A percentile compares a stretch with the other conserved stretches of the same genome.
Evolutionary conservation across 2,888 invertebrate genomes (phyloP).

Genomic region (Coenonympha glycerion): DNA sequence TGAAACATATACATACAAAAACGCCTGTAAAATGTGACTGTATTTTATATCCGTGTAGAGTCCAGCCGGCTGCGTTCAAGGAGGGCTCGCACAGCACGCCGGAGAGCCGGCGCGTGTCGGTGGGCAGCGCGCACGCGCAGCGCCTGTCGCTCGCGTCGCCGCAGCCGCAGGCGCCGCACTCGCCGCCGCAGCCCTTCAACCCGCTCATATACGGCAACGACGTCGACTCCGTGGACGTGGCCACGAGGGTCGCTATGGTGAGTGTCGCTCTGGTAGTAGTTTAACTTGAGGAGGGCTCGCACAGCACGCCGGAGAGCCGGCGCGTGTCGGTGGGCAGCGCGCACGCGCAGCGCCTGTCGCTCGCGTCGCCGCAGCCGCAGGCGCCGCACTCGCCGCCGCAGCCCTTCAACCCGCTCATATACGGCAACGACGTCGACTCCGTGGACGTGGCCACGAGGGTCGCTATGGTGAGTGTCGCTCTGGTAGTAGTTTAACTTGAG

Average conservation of each 20-base stretch:
- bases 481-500: no score
- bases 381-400: slow-evolving; percentile 52
- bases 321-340: slow-evolving; percentile 55
- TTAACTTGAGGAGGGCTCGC: no score
- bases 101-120: slow-evolving; percentile 61
- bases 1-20: no score
- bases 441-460: slow-evolving; percentile 98
- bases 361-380: slow-evolving; percentile 40
- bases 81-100: slow-evolving; percentile 59
- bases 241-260: slow-evolving; percentile 98
- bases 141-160: slow-evolving; percentile 36
- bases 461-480: slow-evolving; percentile 93
- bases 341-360: slow-evolving; percentile 31
- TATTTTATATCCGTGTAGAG: slow-evolving; percentile 37
- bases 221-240: slow-evolving; percentile 98
- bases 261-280: no score
- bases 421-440: slow-evolving; percentile 96
- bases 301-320: slow-evolving; percentile 62
- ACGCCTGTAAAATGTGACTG: no score
- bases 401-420: slow-evolving; percentile 90
- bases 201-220: slow-evolving; percentile 95
- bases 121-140: slow-evolving; percentile 38
- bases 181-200: slow-evolving; percentile 79
- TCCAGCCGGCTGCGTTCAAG: slow-evolving; percentile 48
- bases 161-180: slow-evolving; percentile 34